A percentile compares a stretch with the other conserved stretches of the same genome.
phyloP scores from a whole-genome alignment of 2,888 invertebrate genomes.

The Ophion costatus region DNA sequence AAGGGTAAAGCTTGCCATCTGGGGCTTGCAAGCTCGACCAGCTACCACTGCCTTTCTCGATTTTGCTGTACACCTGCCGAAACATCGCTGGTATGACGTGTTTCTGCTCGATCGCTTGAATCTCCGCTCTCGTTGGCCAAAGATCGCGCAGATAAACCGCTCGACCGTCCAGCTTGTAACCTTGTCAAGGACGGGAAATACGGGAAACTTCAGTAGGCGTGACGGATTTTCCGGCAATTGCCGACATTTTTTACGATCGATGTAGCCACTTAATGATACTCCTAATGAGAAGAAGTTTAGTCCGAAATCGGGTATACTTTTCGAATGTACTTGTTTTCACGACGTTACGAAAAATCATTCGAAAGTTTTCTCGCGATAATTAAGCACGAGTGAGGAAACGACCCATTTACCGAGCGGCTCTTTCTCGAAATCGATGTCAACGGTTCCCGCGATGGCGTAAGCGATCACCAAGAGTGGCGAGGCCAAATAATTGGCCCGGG shows the following conservation, averaged over 20 bases:
- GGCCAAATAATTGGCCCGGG: constrained; percentile 98
- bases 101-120: constrained; percentile 94
- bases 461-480: constrained; percentile 99
- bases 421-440: constrained; percentile 96
- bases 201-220: too few species aligned
- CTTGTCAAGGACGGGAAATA: constrained; percentile 65
- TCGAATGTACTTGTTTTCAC: too few species aligned
- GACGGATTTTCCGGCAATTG: neutral
- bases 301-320: too few species aligned
- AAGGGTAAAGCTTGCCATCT: constrained; percentile 93
- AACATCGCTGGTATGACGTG: constrained; percentile 99
- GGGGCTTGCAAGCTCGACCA: constrained; percentile 95
- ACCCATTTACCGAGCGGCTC: constrained; percentile 90
- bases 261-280: too few species aligned
- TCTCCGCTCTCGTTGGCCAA: constrained; percentile 96
- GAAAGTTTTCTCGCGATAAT: neutral
- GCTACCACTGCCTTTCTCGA: constrained; percentile 92
- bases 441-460: constrained; percentile 97
- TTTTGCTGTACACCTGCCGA: constrained; percentile 93
- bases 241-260: too few species aligned
- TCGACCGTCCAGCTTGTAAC: constrained; percentile 86
- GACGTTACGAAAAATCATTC: neutral
- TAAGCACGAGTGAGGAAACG: constrained; percentile 5
- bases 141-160: constrained; percentile 95
- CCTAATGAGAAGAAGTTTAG: too few species aligned